These are phyloP conservation scores for Microplitis demolitor DNA, from an alignment of 1,140 invertebrate genomes.

Conservation along the genomic window DNA sequence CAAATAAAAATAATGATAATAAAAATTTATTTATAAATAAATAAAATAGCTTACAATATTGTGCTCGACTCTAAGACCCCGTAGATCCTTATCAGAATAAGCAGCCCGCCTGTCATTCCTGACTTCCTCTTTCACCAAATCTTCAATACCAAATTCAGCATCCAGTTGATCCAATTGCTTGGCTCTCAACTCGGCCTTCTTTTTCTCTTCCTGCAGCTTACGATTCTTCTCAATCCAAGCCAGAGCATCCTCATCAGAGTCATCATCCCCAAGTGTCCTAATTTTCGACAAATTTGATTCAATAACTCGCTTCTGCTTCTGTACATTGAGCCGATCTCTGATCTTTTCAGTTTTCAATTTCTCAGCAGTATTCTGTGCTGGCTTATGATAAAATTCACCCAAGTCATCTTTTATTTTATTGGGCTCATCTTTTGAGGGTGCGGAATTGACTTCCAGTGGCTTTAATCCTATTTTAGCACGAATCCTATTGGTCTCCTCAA, in stretches of 20 bases:
- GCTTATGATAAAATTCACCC: slow-evolving; percentile 92
- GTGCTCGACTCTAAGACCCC: slow-evolving; percentile 89
- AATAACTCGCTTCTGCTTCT: slow-evolving; percentile 81
- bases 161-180: slow-evolving; percentile 94
- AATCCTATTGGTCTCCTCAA: slow-evolving; percentile 91
- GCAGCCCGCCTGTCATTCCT: slow-evolving; percentile 65
- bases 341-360: slow-evolving; percentile 82
- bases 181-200: slow-evolving; percentile 85
- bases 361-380: slow-evolving; percentile 80
- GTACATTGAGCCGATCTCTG: slow-evolving; percentile 76
- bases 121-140: slow-evolving; percentile 81
- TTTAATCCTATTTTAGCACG: slow-evolving; percentile 92
- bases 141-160: slow-evolving; percentile 89
- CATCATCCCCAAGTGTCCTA: slow-evolving; percentile 75
- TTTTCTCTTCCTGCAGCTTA: slow-evolving; percentile 78
- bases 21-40: not conserved
- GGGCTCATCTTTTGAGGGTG: slow-evolving; percentile 56
- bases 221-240: slow-evolving; percentile 86
- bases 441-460: slow-evolving; percentile 76
- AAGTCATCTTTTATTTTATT: slow-evolving; percentile 76
- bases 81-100: slow-evolving; percentile 75
- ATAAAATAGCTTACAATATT: slow-evolving; percentile 64
- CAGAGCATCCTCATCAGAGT: slow-evolving; percentile 74
- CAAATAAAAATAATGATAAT: too few species aligned
- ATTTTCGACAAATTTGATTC: slow-evolving; percentile 66